Conservation (phyloP, 2,797 vertebrate species). For the Antennarius maculatus region DNA sequence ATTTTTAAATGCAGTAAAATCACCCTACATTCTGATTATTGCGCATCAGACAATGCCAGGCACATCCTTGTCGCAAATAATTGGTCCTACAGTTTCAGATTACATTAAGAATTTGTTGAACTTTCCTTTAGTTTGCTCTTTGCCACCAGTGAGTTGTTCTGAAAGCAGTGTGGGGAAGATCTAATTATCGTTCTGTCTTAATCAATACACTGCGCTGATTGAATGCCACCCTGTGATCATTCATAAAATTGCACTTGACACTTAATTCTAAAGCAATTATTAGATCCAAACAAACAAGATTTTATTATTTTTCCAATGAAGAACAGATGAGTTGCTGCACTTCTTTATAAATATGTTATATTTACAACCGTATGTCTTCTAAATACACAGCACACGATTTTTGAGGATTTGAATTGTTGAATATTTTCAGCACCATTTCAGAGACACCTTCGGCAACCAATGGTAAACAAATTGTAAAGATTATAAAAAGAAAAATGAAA, state of each 20-base stretch:
- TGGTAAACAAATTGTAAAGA: neutral
- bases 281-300: constrained; percentile 8
- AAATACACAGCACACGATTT: constrained; percentile 10
- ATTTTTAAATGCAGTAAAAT: neutral
- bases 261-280: constrained; percentile 10
- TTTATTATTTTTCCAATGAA: constrained; percentile 17
- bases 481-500: constrained; percentile 23
- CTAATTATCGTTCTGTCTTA: neutral
- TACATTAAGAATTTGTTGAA: neutral
- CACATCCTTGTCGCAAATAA: neutral
- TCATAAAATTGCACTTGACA: constrained; percentile 2
- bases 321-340: constrained; percentile 1
- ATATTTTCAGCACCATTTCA: constrained; percentile 18
- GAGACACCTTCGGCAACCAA: constrained; percentile 12
- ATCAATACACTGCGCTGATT: constrained; percentile 13
- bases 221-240: constrained; percentile 6
- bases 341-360: constrained; percentile 32
- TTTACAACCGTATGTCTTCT: constrained; percentile 10
- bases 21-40: neutral
- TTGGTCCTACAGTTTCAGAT: neutral
- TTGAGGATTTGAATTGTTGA: neutral
- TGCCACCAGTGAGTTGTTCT: neutral
- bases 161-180: neutral
- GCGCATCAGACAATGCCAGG: neutral
- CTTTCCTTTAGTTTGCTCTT: neutral